These are phyloP conservation scores for Pelodiscus sinensis DNA, from an alignment of 2,113 vertebrate species.

Conservation along the genomic window DNA sequence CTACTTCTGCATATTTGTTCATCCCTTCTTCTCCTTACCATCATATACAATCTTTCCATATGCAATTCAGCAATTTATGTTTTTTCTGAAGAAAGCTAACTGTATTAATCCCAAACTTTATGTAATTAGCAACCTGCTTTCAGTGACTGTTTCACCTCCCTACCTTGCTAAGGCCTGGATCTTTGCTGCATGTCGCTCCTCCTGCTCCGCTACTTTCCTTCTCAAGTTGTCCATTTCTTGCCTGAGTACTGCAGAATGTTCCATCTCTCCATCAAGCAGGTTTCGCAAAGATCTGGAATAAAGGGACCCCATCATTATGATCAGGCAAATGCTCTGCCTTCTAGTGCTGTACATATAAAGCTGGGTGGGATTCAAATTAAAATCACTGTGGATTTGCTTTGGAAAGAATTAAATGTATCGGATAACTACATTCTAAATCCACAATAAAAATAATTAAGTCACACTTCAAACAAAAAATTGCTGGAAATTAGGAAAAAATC, in stretches of 20 bases:
- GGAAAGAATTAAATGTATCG: no score
- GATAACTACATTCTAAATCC: background rate
- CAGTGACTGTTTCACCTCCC: background rate
- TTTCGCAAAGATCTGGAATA: slow-evolving; percentile 89
- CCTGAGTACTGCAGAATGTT: slow-evolving; percentile 91
- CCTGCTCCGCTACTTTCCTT: slow-evolving; percentile 88
- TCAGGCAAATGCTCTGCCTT: background rate
- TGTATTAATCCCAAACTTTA: background rate
- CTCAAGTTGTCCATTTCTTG: slow-evolving; percentile 90
- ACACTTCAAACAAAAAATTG: background rate
- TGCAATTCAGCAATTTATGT: background rate
- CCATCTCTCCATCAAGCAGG: slow-evolving; percentile 96
- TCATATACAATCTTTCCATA: background rate
- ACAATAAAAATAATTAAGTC: background rate
- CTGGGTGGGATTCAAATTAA: background rate
- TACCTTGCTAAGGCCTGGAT: slow-evolving; percentile 93
- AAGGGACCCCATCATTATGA: slow-evolving; percentile 13
- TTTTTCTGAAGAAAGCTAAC: background rate
- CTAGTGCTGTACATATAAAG: background rate
- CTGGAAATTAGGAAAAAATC: background rate
- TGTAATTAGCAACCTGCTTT: background rate
- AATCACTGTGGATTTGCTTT: background rate
- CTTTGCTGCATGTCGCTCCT: slow-evolving; percentile 89
- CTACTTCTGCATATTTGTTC: background rate
- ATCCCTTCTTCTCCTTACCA: background rate